Conservation (phyloP, 92 coral and sea anemone genomes). For the Phenganax subtilis region DNA sequence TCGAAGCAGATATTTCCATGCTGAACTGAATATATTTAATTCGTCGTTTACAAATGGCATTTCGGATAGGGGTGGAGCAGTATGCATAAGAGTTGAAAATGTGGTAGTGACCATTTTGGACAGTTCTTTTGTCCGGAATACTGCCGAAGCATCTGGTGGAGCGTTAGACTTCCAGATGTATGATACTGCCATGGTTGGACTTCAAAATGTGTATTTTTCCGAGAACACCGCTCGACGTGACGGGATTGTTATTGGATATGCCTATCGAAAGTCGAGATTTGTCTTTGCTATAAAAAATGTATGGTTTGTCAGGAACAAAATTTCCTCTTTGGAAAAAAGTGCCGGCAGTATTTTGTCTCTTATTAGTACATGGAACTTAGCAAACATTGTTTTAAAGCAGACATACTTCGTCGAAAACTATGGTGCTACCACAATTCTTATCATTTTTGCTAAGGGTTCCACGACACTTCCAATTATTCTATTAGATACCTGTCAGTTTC, state of each 20-base stretch:
- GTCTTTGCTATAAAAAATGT: slow-evolving; percentile 18
- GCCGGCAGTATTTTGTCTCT: neutral
- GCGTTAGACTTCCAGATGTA: neutral
- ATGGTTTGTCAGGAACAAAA: neutral
- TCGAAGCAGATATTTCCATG: neutral
- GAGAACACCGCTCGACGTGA: slow-evolving; percentile 18
- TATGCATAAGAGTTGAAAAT: neutral
- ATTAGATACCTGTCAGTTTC: neutral
- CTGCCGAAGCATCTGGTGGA: slow-evolving; percentile 19
- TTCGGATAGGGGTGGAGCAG: slow-evolving; percentile 28
- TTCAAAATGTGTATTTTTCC: slow-evolving; percentile 12
- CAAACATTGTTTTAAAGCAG: neutral
- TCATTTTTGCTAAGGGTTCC: neutral
- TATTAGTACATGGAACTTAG: neutral
- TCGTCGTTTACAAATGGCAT: slow-evolving; percentile 19
- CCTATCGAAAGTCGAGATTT: neutral
- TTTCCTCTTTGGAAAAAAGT: neutral
- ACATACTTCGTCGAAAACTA: neutral
- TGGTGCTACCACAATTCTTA: neutral
- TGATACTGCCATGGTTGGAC: neutral
- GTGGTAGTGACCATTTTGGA: neutral
- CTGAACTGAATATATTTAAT: neutral
- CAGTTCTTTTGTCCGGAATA: neutral
- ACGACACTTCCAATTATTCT: neutral
- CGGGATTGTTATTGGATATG: slow-evolving; percentile 3